phyloP scores from a whole-genome alignment of 1,140 invertebrate species.

The Cotesia typhae region DNA sequence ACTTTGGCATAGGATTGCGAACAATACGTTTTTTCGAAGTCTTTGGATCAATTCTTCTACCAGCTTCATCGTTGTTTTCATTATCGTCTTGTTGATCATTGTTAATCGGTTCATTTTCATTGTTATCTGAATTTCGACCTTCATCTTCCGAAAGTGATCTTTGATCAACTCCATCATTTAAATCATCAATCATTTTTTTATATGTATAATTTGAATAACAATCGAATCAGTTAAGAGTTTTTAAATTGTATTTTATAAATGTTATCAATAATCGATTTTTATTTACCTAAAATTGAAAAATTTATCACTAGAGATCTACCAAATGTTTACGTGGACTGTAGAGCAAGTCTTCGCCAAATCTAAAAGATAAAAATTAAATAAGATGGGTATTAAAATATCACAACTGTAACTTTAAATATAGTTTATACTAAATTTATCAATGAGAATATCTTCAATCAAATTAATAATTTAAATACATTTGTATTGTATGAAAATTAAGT shows the following conservation, averaged over 20 bases:
- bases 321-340: too few species aligned
- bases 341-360: conserved; percentile 4
- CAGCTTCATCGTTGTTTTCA: conserved; percentile 31
- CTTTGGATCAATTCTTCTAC: conserved; percentile 44
- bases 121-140: conserved; percentile 37
- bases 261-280: conserved; percentile 1
- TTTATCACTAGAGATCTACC: background rate
- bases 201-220: too few species aligned
- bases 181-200: conserved; percentile 27
- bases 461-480: too few species aligned
- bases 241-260: too few species aligned
- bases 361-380: background rate
- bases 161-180: conserved; percentile 43
- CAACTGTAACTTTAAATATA: too few species aligned
- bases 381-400: too few species aligned
- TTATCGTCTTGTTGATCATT: conserved; percentile 39
- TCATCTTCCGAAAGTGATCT: conserved; percentile 35
- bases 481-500: too few species aligned
- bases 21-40: conserved; percentile 68
- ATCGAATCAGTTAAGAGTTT: too few species aligned
- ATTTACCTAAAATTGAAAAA: background rate
- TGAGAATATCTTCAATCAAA: too few species aligned
- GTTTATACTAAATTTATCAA: too few species aligned
- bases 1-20: conserved; percentile 75
- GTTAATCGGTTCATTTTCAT: conserved; percentile 26